Evolutionary conservation across 2,888 invertebrate genomes (phyloP).

Genomic region (Molanna angustata): DNA sequence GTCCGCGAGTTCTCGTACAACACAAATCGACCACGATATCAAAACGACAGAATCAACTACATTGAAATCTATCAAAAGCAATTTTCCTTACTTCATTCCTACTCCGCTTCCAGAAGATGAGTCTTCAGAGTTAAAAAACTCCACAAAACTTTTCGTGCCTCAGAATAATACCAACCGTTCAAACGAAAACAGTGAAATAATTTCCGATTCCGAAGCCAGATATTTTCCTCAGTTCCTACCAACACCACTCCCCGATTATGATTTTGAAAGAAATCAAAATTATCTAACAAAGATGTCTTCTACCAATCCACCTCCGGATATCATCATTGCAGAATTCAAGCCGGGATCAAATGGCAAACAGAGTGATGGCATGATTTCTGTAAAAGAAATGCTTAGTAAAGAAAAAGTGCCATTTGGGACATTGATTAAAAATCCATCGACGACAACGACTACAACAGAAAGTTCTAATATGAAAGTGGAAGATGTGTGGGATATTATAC

Average conservation of each 20-base stretch:
- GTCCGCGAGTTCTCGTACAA: no score
- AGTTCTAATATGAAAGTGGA: conserved; percentile 19
- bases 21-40: no score
- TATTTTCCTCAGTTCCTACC: background rate
- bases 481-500: conserved; percentile 32
- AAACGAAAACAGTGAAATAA: no score
- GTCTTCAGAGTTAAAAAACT: no score
- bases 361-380: conserved; percentile 22
- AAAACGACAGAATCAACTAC: no score
- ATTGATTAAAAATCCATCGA: conserved; percentile 29
- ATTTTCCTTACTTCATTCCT: conserved; percentile 21
- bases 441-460: background rate
- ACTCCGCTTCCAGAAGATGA: conserved; percentile 24
- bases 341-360: conserved; percentile 17
- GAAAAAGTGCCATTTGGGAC: conserved; percentile 37
- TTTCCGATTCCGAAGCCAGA: no score
- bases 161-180: no score
- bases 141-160: no score
- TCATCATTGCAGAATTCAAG: conserved; percentile 30
- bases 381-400: conserved; percentile 28
- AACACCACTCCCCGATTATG: background rate
- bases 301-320: conserved; percentile 17
- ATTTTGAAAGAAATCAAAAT: conserved; percentile 1
- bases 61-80: background rate
- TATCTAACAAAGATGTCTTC: background rate